A percentile compares a stretch with the other conserved stretches of the same genome.
Evolutionary conservation across 1,140 invertebrate species (phyloP).

Genomic region (Sminthurinus signatus): DNA sequence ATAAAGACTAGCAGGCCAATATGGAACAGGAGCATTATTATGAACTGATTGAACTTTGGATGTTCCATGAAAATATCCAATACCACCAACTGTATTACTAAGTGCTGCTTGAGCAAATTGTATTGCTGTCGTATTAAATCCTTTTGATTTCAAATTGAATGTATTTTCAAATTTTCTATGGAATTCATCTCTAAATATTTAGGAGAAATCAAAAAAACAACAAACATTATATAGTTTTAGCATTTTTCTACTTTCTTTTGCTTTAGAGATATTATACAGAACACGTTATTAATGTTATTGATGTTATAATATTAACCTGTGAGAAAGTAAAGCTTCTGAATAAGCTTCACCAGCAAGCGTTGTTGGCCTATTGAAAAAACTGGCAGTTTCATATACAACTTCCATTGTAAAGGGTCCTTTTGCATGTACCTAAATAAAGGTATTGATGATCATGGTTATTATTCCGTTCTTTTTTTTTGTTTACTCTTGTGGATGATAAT

Average conservation of each 20-base stretch:
- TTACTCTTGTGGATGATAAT: too few relatives aligned
- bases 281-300: too few relatives aligned
- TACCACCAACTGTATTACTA: constrained; percentile 91
- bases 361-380: constrained; percentile 51
- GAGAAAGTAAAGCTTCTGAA: constrained; percentile 55
- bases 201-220: too few relatives aligned
- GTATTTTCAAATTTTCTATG: constrained; percentile 64
- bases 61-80: constrained; percentile 94
- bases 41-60: constrained; percentile 77
- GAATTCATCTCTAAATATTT: constrained; percentile 54
- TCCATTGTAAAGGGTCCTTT: constrained; percentile 78
- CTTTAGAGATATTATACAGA: too few relatives aligned
- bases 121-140: constrained; percentile 62
- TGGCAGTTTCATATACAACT: constrained; percentile 72
- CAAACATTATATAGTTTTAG: too few relatives aligned
- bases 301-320: constrained; percentile 45
- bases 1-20: constrained; percentile 87
- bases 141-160: constrained; percentile 63
- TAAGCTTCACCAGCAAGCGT: constrained; percentile 57
- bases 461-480: too few relatives aligned
- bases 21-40: constrained; percentile 77
- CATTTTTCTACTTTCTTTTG: too few relatives aligned
- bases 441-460: too few relatives aligned
- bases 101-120: constrained; percentile 78
- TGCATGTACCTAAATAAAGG: constrained; percentile 60